Base-by-base conservation (phyloP, 2,888 invertebrate genomes). In the Andricus quercusramuli region DNA sequence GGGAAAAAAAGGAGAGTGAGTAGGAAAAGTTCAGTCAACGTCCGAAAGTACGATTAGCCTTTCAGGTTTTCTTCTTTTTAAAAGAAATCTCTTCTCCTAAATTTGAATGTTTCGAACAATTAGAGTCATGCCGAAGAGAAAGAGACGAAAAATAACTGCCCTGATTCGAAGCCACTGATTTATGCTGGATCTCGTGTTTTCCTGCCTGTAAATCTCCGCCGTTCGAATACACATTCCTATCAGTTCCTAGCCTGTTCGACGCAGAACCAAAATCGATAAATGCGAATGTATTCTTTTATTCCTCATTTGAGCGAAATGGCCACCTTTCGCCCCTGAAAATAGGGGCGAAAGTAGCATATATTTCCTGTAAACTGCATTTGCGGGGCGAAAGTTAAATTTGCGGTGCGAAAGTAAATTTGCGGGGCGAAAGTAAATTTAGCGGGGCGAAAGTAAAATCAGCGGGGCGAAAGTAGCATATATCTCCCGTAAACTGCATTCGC, bases 61-160 rank as follows among this genome's bases (percentile, higher is more conserved):
- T 25, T 15, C 13, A 15, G 5, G 68, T 22, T 41, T 25, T 44
- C 20, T 44, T 25, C 25, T 41, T 68, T 68, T 68, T 47, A 47
- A 68, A 47, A 47, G 68, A 68, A 68, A 47, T 47, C 22, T 68
- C 47, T 20, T n/a, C 25, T 79, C 22, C 56, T 79, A 67, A 70
- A 67, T 79, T 79, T 67, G 79, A 51, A 62, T 59, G 79, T 74
- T 82, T 79, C 78, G 82, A 83, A 84, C 85, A 84, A 86, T 85
- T 85, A 85, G 83, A 83, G 78, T 77, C 64, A 80, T 78, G 79
- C 82, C 80, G 80, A 77, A 79, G 65, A 74, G 80, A 84, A 85
- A 81, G 80, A 83, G 77, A 80, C 77, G 82, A 82, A 83, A 85
- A 78, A 78, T 66, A 59, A 78, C 59, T 20, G 44, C 66, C n/a